phyloP scores from a whole-genome alignment of 2,888 invertebrate genomes.

The Nebria brevicollis region DNA sequence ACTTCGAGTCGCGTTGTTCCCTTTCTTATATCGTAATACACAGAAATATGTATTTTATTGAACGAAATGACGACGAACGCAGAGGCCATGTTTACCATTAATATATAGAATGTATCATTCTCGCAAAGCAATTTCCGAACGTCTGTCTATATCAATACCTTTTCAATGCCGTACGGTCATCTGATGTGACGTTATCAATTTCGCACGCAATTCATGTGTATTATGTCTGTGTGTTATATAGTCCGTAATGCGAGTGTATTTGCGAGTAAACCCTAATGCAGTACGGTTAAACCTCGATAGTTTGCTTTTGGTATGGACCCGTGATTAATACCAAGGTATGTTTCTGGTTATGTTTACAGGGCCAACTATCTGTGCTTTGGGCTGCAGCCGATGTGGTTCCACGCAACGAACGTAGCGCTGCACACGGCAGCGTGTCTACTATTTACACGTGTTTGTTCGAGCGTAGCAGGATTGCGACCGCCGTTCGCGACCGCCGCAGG shows the following conservation, averaged over 20 bases:
- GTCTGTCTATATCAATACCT: slow-evolving; percentile 6
- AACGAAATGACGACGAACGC: no score
- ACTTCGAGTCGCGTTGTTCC: no score
- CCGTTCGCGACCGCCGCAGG: slow-evolving; percentile 79
- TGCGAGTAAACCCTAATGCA: no score
- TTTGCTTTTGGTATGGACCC: background rate
- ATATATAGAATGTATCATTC: background rate
- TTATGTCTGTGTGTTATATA: background rate
- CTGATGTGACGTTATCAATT: slow-evolving; percentile 1
- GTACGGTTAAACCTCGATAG: background rate
- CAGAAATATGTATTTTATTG: no score
- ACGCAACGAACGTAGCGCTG: slow-evolving; percentile 79
- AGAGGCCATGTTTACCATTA: background rate
- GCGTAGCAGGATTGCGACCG: slow-evolving; percentile 74
- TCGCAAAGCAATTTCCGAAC: slow-evolving; percentile 24
- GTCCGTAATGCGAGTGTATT: no score
- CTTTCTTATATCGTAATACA: no score
- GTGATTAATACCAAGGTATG: background rate
- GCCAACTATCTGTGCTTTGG: slow-evolving; percentile 79
- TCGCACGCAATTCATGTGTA: background rate
- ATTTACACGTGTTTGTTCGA: slow-evolving; percentile 75
- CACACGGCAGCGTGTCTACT: slow-evolving; percentile 80
- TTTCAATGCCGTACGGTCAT: background rate
- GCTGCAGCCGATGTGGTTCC: slow-evolving; percentile 80
- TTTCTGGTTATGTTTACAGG: slow-evolving; percentile 67